Conservation (phyloP, 2,797 vertebrate genomes). For the Momotus momota region DNA sequence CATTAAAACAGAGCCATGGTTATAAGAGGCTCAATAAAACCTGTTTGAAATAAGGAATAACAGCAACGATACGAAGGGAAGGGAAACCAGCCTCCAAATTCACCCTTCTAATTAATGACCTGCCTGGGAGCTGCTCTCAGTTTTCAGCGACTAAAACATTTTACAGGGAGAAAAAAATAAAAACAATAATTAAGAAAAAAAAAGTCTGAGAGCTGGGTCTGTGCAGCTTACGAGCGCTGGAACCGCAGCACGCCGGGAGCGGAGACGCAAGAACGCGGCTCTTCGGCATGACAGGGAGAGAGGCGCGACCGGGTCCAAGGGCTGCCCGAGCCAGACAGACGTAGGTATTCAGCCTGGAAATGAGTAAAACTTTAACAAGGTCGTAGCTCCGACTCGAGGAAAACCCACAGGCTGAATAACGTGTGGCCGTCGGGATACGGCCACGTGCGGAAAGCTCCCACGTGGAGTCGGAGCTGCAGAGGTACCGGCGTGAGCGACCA, state of each 20-base stretch:
- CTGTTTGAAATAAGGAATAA: background rate
- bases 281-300: background rate
- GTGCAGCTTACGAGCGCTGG: background rate
- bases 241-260: background rate
- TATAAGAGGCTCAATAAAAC: background rate
- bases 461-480: accelerated
- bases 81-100: constrained; percentile 7
- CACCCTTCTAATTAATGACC: constrained; percentile 30
- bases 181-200: too few species aligned
- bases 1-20: background rate
- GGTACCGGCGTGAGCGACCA: accelerated
- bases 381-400: background rate
- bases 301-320: background rate
- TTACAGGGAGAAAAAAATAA: background rate
- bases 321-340: background rate
- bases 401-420: background rate
- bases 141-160: background rate
- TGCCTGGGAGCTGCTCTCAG: constrained; percentile 31
- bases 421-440: accelerated
- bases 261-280: background rate
- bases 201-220: background rate
- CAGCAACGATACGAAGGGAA: background rate
- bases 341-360: background rate
- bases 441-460: background rate
- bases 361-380: background rate